A percentile compares a stretch with the other conserved stretches of the same genome.
phyloP scores from a whole-genome alignment of 2,797 vertebrate species.

The Phalanger gymnotis region DNA sequence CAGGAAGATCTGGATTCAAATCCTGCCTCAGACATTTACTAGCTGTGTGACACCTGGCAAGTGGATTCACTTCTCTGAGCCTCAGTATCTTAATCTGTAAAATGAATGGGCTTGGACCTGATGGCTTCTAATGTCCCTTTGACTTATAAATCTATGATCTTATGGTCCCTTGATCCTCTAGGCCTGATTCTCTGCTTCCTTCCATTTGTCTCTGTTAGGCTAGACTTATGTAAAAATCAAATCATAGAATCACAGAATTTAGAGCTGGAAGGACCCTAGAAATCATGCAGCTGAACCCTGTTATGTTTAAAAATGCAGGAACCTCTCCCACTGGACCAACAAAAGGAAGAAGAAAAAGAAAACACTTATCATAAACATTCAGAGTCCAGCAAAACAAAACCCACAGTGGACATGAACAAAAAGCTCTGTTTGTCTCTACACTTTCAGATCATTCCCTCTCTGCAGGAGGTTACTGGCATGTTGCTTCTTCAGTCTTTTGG shows the following conservation, averaged over 20 bases:
- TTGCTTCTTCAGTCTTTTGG: neutral
- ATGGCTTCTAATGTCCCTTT: no score
- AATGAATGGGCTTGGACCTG: neutral
- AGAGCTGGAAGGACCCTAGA: neutral
- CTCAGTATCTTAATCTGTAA: neutral
- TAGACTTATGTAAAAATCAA: neutral
- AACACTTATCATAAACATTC: neutral
- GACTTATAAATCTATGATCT: neutral
- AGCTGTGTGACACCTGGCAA: neutral
- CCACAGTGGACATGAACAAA: neutral
- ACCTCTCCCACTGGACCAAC: neutral
- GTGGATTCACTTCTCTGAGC: neutral
- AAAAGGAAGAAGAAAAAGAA: neutral
- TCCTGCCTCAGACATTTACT: neutral
- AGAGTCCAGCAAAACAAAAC: neutral
- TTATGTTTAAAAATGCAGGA: neutral
- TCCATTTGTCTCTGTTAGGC: neutral
- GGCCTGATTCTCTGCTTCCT: neutral
- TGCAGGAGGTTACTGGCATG: neutral
- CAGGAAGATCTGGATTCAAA: neutral
- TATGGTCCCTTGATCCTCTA: neutral
- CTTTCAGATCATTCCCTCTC: neutral
- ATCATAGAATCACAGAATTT: neutral
- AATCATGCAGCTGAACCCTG: neutral
- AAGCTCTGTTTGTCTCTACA: neutral